These are phyloP conservation scores for Cephus cinctus DNA, from an alignment of 1,140 invertebrate species.

Conservation along the genomic window DNA sequence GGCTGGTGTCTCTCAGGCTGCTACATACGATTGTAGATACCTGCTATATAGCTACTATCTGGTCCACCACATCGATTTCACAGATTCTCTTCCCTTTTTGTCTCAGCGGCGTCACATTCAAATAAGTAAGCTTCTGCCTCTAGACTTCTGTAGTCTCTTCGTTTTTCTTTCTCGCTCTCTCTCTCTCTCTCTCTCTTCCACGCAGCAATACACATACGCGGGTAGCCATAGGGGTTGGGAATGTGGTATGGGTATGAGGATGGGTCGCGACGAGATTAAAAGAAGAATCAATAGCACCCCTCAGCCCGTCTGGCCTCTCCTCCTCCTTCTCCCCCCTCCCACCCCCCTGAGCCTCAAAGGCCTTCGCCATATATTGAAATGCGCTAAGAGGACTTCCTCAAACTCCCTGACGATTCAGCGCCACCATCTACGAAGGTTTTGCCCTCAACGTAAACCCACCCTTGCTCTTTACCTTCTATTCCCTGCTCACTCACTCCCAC, in stretches of 20 bases:
- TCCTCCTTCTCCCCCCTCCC: slow-evolving; percentile 28
- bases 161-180: slow-evolving; percentile 8
- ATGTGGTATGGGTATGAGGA: slow-evolving; percentile 20
- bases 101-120: slow-evolving; percentile 54
- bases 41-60: too few relatives aligned
- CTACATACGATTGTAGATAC: too few relatives aligned
- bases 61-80: slow-evolving; percentile 45
- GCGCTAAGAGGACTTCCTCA: slow-evolving; percentile 46
- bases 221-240: not conserved
- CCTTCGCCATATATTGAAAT: slow-evolving; percentile 54
- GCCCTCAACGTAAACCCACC: not conserved
- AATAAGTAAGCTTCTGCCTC: slow-evolving; percentile 45
- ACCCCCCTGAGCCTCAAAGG: slow-evolving; percentile 50
- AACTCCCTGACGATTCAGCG: slow-evolving; percentile 23
- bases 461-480: not conserved
- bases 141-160: slow-evolving; percentile 6
- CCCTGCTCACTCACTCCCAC: not conserved
- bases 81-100: slow-evolving; percentile 46
- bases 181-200: slow-evolving; percentile 2
- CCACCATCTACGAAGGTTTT: not conserved
- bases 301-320: slow-evolving; percentile 23
- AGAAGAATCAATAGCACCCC: slow-evolving; percentile 54
- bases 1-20: too few relatives aligned
- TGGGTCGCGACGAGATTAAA: slow-evolving; percentile 56
- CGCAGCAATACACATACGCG: slow-evolving; percentile 9